These are phyloP conservation scores for Petrocephalus microphthalmus DNA, from an alignment of 2,113 vertebrate genomes.

Conservation along the genomic window DNA sequence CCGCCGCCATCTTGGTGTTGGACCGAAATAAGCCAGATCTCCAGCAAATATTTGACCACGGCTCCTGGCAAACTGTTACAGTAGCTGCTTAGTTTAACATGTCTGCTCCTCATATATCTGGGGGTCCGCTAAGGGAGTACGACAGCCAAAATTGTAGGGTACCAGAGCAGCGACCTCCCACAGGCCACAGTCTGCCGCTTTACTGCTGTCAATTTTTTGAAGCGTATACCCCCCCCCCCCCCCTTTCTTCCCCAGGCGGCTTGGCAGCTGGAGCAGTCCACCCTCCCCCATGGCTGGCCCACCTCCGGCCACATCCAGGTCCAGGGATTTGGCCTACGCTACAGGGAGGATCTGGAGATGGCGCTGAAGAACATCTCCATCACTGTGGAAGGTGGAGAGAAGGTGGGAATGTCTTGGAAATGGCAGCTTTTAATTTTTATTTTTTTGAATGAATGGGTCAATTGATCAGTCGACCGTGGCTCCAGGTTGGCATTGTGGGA, in stretches of 20 bases:
- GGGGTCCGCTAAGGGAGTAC: not conserved
- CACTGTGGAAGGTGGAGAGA: constrained; percentile 77
- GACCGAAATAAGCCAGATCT: not conserved
- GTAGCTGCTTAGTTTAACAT: not conserved
- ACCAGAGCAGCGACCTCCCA: not conserved
- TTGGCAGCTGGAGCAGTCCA: constrained; percentile 63
- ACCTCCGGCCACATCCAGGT: constrained; percentile 75
- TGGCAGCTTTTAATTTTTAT: not conserved
- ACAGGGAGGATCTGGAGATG: constrained; percentile 78
- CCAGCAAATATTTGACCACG: not conserved
- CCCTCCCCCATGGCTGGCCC: constrained; percentile 68
- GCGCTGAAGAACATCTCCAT: constrained; percentile 77
- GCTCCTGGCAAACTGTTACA: not conserved
- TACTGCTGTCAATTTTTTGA: not conserved
- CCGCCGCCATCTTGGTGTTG: not conserved
- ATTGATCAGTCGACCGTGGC: no score
- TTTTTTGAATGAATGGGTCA: not conserved
- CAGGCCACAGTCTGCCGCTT: not conserved
- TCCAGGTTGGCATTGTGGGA: constrained; percentile 91
- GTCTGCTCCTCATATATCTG: not conserved
- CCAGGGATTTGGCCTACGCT: constrained; percentile 70
- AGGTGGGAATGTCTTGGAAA: constrained; percentile 55
- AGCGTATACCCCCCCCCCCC: not conserved
- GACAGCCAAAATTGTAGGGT: not conserved
- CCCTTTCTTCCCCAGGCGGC: constrained; percentile 74